These are phyloP conservation scores for Halesus radiatus DNA, from an alignment of 1,140 invertebrate species.

Conservation along the genomic window DNA sequence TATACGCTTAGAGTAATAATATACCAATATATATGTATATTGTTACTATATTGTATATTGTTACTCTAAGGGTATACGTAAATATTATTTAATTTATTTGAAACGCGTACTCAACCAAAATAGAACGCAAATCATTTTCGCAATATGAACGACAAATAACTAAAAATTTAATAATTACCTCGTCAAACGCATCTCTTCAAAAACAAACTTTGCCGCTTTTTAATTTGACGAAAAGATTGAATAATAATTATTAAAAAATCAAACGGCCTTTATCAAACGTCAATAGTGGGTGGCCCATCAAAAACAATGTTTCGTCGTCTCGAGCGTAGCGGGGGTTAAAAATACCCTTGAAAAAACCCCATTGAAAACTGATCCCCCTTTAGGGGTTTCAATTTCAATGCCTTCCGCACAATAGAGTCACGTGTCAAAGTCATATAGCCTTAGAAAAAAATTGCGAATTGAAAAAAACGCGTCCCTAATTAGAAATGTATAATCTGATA, in stretches of 20 bases:
- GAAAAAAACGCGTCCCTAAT: conserved; percentile 51
- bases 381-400: conserved; percentile 49
- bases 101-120: too few relatives aligned
- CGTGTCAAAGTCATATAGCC: conserved; percentile 55
- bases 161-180: neutral
- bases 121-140: too few relatives aligned
- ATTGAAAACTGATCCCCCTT: conserved; percentile 36
- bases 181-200: conserved; percentile 16
- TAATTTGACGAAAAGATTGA: conserved; percentile 10
- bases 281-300: conserved; percentile 16
- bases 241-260: conserved; percentile 34
- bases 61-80: too few relatives aligned
- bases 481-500: conserved; percentile 57
- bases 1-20: too few relatives aligned
- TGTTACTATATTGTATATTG: too few relatives aligned
- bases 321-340: neutral
- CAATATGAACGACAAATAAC: too few relatives aligned
- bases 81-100: too few relatives aligned
- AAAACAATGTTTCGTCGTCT: conserved; percentile 29
- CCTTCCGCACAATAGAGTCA: conserved; percentile 49
- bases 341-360: conserved; percentile 12
- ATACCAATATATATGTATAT: too few relatives aligned
- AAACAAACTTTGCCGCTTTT: conserved; percentile 12
- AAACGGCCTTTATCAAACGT: conserved; percentile 27
- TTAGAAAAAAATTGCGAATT: conserved; percentile 35